phyloP scores from a whole-genome alignment of 2,113 vertebrate genomes.

The Tenrec ecaudatus region DNA sequence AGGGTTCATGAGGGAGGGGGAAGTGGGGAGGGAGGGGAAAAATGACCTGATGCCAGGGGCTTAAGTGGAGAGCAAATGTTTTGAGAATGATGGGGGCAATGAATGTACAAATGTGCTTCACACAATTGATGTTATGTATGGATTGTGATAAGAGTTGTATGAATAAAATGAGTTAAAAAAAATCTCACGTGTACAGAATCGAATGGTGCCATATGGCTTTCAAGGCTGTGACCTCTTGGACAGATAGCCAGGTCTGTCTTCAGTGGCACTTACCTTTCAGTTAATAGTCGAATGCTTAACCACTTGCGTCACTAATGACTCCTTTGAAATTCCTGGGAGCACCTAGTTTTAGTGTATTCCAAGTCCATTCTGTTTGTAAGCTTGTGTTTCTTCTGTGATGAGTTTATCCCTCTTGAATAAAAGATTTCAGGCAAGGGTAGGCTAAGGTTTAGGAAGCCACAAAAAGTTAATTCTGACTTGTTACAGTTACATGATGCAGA shows the following conservation, averaged over 20 bases:
- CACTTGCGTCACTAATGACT: neutral
- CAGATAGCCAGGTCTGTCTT: neutral
- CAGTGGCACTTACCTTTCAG: neutral
- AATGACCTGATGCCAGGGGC: no score
- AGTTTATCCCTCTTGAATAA: neutral
- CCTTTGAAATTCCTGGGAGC: constrained; percentile 17
- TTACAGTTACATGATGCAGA: no score
- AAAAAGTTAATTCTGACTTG: no score
- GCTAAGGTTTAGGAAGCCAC: neutral
- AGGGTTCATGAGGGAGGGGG: no score
- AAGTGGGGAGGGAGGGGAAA: no score
- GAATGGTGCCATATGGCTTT: neutral
- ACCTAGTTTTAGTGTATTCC: neutral
- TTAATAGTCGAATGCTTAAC: neutral
- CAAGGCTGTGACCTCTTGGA: neutral
- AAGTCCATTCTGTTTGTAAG: neutral
- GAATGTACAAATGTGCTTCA: no score
- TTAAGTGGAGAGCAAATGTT: no score
- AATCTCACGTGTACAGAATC: neutral
- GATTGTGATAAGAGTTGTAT: no score
- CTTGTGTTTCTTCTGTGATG: neutral
- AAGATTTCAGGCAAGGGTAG: neutral
- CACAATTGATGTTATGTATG: no score
- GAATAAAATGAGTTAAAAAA: no score
- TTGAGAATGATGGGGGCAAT: no score